A percentile compares a stretch with the other conserved stretches of the same genome.
Conservation (phyloP, 92 coral and sea anemone species). For the Heliopora coerulea region DNA sequence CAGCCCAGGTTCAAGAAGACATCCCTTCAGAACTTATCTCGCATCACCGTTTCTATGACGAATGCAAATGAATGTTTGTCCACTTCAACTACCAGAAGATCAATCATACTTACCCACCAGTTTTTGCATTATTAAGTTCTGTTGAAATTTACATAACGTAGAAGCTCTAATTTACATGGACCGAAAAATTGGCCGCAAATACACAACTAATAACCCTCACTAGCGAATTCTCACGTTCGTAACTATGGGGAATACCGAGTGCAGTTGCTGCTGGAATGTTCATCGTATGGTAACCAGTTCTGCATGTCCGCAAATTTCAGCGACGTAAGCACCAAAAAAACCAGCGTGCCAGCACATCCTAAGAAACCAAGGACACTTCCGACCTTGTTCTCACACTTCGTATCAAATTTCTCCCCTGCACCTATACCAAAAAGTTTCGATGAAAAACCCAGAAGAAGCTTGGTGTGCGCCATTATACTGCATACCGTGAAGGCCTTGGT, state of each 20-base stretch:
- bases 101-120: too few species aligned
- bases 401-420: constrained; percentile 8
- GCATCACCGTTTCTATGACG: too few species aligned
- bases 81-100: too few species aligned
- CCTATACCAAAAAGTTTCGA: constrained; percentile 19
- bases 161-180: too few species aligned
- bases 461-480: constrained; percentile 16
- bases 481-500: neutral
- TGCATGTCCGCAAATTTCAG: neutral
- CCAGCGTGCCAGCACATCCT: neutral
- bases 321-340: neutral
- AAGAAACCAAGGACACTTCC: neutral
- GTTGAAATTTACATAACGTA: too few species aligned
- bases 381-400: neutral
- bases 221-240: too few species aligned
- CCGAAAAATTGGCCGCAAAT: too few species aligned
- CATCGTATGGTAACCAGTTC: neutral
- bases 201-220: too few species aligned
- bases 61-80: too few species aligned
- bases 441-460: constrained; percentile 8
- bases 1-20: too few species aligned
- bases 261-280: neutral
- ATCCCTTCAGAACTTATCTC: too few species aligned
- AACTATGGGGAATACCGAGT: neutral
- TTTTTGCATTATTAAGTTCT: too few species aligned